Conservation (phyloP, 53 echinoderm and acorn worm genomes). For the Apostichopus leukothele region DNA sequence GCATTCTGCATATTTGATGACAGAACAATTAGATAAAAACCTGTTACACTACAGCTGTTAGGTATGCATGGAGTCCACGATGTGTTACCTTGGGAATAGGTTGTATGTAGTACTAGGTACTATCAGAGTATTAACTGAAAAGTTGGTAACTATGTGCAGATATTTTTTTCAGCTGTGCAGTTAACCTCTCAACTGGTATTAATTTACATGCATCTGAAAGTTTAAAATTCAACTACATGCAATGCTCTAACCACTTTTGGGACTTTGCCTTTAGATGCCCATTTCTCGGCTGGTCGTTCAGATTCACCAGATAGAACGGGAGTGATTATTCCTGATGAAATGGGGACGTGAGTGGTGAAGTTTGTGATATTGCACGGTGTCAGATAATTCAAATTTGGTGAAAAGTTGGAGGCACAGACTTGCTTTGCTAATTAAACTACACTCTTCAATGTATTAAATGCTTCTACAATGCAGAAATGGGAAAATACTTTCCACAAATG, state of each 20-base stretch:
- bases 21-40: no score
- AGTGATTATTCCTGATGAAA: constrained; percentile 24
- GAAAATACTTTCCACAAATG: background rate
- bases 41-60: no score
- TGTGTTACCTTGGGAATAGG: no score
- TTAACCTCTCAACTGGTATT: no score
- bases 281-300: constrained; percentile 1
- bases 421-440: no score
- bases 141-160: no score
- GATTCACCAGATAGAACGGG: constrained; percentile 21
- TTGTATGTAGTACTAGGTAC: no score
- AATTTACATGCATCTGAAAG: background rate
- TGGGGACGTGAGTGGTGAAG: constrained; percentile 13
- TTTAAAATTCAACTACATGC: background rate
- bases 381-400: background rate
- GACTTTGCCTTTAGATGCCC: background rate
- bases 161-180: no score
- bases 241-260: background rate
- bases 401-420: no score
- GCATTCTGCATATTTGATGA: no score
- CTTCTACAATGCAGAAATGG: background rate
- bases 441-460: background rate
- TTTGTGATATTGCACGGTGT: background rate
- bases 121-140: no score
- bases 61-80: no score